Evolutionary conservation across 2,888 invertebrate species (phyloP).

Genomic region (Hypolimnas misippus): DNA sequence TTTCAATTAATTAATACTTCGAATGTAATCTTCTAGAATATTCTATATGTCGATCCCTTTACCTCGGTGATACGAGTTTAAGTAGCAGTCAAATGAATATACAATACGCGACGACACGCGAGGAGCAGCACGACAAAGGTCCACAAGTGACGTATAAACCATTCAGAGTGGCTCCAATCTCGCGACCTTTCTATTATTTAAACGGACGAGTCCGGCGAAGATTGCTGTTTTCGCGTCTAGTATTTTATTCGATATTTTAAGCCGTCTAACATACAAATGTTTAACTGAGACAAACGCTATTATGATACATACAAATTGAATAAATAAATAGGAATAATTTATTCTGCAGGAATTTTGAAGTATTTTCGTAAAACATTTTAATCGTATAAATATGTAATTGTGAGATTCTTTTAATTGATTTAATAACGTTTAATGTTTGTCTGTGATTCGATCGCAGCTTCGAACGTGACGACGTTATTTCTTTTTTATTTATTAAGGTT

Average conservation of each 20-base stretch:
- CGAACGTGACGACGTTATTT: no score
- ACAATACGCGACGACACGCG: slow-evolving; percentile 70
- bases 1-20: background rate
- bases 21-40: slow-evolving; percentile 2
- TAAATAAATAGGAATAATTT: no score
- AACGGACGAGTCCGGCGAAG: slow-evolving; percentile 68
- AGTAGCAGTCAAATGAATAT: slow-evolving; percentile 72
- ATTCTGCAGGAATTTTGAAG: no score
- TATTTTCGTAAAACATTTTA: no score
- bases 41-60: slow-evolving; percentile 34
- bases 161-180: slow-evolving; percentile 80
- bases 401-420: no score
- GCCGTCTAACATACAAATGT: background rate
- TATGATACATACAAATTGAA: no score
- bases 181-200: slow-evolving; percentile 82
- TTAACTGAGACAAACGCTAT: no score
- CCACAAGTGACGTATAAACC: slow-evolving; percentile 82
- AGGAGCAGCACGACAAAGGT: slow-evolving; percentile 72
- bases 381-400: no score
- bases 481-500: no score
- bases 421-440: no score
- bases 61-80: slow-evolving; percentile 50
- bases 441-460: no score
- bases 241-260: slow-evolving; percentile 53
- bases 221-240: slow-evolving; percentile 65